Evolutionary conservation across 2,797 vertebrate genomes (phyloP).

Genomic region (Microchirus variegatus): DNA sequence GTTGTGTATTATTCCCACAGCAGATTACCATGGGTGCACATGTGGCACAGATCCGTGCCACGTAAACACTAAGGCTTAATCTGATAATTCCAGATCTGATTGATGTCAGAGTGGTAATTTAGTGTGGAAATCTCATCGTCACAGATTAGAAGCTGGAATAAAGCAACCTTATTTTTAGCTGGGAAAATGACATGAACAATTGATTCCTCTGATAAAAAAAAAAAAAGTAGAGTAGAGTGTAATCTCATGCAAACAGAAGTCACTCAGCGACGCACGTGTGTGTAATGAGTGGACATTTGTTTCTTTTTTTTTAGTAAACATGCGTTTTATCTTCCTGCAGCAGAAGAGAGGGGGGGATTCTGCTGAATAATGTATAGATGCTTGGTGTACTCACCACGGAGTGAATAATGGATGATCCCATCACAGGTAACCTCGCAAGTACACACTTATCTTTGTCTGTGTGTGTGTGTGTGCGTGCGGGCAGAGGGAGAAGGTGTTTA

Average conservation of each 20-base stretch:
- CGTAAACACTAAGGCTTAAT: too few relatives aligned
- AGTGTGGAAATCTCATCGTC: too few relatives aligned
- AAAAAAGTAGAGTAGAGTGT: too few relatives aligned
- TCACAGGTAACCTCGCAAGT: constrained; percentile 79
- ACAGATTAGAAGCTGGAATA: too few relatives aligned
- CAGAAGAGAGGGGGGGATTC: constrained; percentile 53
- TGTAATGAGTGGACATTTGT: constrained; percentile 33
- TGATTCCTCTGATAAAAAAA: too few relatives aligned
- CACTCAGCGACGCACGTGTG: constrained; percentile 8
- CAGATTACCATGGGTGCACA: too few relatives aligned
- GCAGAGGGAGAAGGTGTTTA: too few relatives aligned
- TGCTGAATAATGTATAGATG: constrained; percentile 82
- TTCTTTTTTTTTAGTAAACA: constrained; percentile 21
- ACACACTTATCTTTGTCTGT: constrained; percentile 60
- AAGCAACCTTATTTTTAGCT: too few relatives aligned
- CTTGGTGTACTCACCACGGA: constrained; percentile 78
- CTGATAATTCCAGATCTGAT: too few relatives aligned
- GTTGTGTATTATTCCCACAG: too few relatives aligned
- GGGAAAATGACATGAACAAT: too few relatives aligned
- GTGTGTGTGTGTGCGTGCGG: constrained; percentile 5
- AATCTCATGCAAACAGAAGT: constrained; percentile 6
- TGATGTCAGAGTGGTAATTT: not conserved
- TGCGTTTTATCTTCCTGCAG: constrained; percentile 48
- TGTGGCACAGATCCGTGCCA: too few relatives aligned
- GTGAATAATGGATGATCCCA: constrained; percentile 85